Evolutionary conservation across 64 coral and sea anemone species (phyloP).

Genomic region (Orbicella faveolata): DNA sequence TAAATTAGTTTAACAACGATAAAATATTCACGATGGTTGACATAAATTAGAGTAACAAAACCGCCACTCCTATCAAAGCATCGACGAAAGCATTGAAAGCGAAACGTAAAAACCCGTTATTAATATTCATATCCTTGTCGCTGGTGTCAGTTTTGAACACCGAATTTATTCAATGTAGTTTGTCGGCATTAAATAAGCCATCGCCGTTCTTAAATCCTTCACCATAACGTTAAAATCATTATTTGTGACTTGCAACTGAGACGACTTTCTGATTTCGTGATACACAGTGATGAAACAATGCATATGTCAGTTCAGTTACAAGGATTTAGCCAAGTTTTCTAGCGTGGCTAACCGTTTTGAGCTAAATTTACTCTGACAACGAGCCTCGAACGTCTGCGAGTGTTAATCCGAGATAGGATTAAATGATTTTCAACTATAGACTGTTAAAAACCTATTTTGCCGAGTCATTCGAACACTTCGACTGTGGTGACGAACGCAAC

Average conservation of each 20-base stretch:
- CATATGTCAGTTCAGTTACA: not conserved
- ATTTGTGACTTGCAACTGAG: not conserved
- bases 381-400: not conserved
- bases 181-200: no score
- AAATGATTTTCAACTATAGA: not conserved
- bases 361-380: not conserved
- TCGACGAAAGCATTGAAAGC: not conserved
- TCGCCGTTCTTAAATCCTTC: no score
- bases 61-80: not conserved
- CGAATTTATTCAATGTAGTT: not conserved
- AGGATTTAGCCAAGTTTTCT: not conserved
- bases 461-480: no score
- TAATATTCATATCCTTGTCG: not conserved
- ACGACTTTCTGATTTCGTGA: slow-evolving; percentile 6
- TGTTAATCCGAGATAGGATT: not conserved
- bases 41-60: slow-evolving; percentile 12
- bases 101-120: not conserved
- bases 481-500: no score
- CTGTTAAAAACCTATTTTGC: not conserved
- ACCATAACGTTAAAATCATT: no score
- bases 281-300: no score
- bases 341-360: slow-evolving; percentile 4
- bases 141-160: not conserved
- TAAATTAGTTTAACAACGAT: not conserved
- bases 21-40: not conserved